phyloP scores from a whole-genome alignment of 2,113 vertebrate species.

The Hiodon tergisus region DNA sequence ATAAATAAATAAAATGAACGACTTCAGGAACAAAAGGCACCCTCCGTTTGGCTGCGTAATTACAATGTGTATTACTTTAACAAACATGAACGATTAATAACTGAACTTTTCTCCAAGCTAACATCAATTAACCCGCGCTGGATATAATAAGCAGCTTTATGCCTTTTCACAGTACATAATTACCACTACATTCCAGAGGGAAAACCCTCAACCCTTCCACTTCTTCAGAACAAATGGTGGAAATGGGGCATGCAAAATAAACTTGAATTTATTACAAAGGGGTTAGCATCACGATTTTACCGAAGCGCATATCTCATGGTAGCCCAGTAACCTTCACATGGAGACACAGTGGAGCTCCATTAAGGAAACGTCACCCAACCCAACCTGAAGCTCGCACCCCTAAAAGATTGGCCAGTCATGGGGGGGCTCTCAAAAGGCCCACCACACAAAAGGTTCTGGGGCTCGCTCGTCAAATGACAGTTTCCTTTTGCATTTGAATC shows the following conservation, averaged over 20 bases:
- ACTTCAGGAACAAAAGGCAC: neutral
- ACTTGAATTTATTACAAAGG: constrained; percentile 1
- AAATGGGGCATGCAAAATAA: constrained; percentile 19
- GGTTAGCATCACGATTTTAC: neutral
- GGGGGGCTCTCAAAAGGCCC: too few species aligned
- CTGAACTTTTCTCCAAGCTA: constrained; percentile 51
- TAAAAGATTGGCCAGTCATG: too few species aligned
- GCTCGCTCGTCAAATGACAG: too few species aligned
- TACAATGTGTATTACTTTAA: constrained; percentile 58
- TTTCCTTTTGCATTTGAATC: neutral
- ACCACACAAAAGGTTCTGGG: too few species aligned
- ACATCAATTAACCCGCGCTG: constrained; percentile 62
- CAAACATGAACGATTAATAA: constrained; percentile 66
- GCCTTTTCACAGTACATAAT: constrained; percentile 66
- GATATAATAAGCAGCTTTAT: constrained; percentile 69
- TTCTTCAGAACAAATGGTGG: constrained; percentile 33
- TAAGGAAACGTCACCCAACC: too few species aligned
- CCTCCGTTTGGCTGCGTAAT: constrained; percentile 64
- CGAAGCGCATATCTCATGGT: too few species aligned
- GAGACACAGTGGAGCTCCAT: too few species aligned
- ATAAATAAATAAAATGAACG: constrained; percentile 5
- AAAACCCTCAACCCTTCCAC: constrained; percentile 41
- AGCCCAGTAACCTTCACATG: neutral
- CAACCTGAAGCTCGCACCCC: too few species aligned
- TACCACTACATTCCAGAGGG: constrained; percentile 58